Evolutionary conservation across 2,113 vertebrate species (phyloP), one percentile per base, ranked within the genome.

Genomic region (Haemorhous mexicanus): DNA sequence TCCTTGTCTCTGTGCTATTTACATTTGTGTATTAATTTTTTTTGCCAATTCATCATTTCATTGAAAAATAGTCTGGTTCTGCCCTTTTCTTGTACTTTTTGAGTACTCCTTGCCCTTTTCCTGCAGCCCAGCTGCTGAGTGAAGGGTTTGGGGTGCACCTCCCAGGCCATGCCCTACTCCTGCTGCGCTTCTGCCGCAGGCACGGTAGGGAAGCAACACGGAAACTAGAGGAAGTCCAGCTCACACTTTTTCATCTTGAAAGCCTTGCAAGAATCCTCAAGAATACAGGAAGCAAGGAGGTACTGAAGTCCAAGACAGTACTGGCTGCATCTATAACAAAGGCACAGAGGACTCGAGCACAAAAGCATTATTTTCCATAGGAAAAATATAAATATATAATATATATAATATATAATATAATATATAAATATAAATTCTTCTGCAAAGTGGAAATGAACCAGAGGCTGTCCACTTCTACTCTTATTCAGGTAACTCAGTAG

Each of bases 131-230:
- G 75, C 30, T 30, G 28, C 5, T 1, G 43, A 30, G 11, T 9
- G 41, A 18, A 3, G 46, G 19, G 8, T 33, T 23, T 47, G 41
- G 50, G 61, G 26, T 33, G 16, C 37, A 32, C 4, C 37, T 14
- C 11, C 26, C 26, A 13, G 55, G 9, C 50, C 63, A n/a, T 0
- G 1, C 43, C 11, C 2, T 4, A 10, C 18, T 27, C 32, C 9
- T 9, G 3, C n/a, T 4, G 4, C 0, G 2, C 16, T 58, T 35
- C 39, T 46, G 53, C 28, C 4, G 3, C 30, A 2, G 2, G 15
- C 37, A 33, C 3, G 11, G 28, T 0, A 46, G 43, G 37, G 32
- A 68, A 35, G 16, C 47, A 32, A 18, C 17, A 26, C 5, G 8
- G 35, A n/a, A 67, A 35, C 12, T 2, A 30, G 7, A 35, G 5